Conservation (phyloP, 2,113 vertebrate species). For the Zosterops hypoxanthus region DNA sequence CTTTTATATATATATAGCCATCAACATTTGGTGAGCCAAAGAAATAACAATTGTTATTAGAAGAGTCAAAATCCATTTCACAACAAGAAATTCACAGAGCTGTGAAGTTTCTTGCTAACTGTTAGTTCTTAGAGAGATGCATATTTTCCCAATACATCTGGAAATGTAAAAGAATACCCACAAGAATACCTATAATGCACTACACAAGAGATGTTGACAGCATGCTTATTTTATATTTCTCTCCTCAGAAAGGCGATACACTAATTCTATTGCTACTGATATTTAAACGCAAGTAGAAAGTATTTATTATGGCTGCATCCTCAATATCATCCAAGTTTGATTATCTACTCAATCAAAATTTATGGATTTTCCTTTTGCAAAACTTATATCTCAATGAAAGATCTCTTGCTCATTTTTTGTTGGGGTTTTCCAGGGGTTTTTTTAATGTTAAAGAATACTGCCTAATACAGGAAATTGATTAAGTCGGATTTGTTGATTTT, state of each 20-base stretch:
- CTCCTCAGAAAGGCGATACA: background rate
- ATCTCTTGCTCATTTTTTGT: background rate
- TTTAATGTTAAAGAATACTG: background rate
- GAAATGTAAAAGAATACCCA: background rate
- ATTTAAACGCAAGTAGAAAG: background rate
- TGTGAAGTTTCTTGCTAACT: background rate
- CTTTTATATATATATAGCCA: background rate
- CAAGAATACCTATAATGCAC: background rate
- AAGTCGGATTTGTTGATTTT: background rate
- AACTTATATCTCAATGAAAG: background rate
- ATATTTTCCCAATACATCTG: background rate
- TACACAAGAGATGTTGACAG: background rate
- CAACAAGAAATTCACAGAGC: background rate
- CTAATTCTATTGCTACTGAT: background rate
- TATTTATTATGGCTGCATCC: background rate
- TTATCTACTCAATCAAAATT: background rate
- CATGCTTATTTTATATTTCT: background rate
- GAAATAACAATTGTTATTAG: background rate
- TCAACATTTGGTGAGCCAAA: background rate
- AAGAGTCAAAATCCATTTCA: background rate
- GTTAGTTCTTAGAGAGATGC: background rate
- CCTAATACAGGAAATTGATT: background rate
- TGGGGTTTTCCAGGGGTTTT: too few relatives aligned
- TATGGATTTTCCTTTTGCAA: background rate
- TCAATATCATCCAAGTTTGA: background rate